Conservation (phyloP, 2,888 invertebrate genomes). For the Odontocolon sp. region DNA sequence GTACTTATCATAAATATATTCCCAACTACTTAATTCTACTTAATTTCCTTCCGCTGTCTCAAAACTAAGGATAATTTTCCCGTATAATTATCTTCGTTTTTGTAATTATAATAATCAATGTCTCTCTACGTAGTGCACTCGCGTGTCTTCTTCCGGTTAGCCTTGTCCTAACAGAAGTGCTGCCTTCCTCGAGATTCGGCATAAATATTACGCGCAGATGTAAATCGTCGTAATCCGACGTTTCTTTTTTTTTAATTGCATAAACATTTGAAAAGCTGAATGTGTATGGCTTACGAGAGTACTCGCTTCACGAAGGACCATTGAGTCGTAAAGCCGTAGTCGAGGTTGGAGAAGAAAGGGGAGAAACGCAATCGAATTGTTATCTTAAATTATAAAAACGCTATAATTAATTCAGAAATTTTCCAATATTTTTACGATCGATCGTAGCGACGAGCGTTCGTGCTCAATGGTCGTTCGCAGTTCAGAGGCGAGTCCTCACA, state of each 20-base stretch:
- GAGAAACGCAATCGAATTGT: not conserved
- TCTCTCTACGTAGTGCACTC: too few relatives aligned
- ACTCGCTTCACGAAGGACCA: constrained; percentile 44
- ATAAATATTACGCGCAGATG: constrained; percentile 23
- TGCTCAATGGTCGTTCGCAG: constrained; percentile 45
- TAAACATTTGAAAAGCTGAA: constrained; percentile 44
- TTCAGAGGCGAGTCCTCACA: not conserved
- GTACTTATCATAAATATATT: too few relatives aligned
- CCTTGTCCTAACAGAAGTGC: constrained; percentile 66
- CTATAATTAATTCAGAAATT: not conserved
- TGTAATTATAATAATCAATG: too few relatives aligned
- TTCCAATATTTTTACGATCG: not conserved
- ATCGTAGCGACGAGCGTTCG: not conserved
- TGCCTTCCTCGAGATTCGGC: constrained; percentile 62
- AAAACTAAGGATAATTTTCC: too few relatives aligned
- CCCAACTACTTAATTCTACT: too few relatives aligned
- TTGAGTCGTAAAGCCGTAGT: constrained; percentile 17
- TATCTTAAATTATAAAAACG: not conserved
- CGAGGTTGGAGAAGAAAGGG: not conserved
- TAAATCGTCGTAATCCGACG: constrained; percentile 14
- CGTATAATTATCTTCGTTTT: constrained; percentile 5
- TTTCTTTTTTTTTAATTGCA: constrained; percentile 21
- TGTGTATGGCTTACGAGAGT: constrained; percentile 54
- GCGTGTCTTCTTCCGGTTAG: constrained; percentile 3
- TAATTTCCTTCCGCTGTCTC: too few relatives aligned